Evolutionary conservation across 1,140 invertebrate genomes (phyloP).

Genomic region (Spodoptera litura): DNA sequence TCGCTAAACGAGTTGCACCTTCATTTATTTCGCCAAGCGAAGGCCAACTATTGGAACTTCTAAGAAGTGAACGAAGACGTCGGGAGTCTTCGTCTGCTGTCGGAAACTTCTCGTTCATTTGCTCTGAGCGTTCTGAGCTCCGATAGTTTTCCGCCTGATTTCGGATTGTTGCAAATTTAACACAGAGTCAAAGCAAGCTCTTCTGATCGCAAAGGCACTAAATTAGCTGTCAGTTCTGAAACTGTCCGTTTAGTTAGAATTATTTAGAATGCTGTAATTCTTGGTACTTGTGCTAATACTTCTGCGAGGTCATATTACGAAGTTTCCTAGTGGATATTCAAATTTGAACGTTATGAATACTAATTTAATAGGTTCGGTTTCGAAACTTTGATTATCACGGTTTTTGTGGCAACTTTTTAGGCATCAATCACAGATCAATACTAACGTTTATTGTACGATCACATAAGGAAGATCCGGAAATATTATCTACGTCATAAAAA

Average conservation of each 20-base stretch:
- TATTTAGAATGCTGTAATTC: constrained; percentile 52
- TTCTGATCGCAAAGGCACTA: constrained; percentile 68
- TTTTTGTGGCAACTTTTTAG: too few species aligned
- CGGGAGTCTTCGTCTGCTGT: constrained; percentile 55
- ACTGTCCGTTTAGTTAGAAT: constrained; percentile 58
- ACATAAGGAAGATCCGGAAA: too few species aligned
- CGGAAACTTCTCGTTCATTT: constrained; percentile 72
- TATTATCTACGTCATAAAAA: too few species aligned
- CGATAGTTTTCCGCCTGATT: constrained; percentile 74
- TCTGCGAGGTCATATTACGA: constrained; percentile 21
- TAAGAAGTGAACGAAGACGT: constrained; percentile 53
- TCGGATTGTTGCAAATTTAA: constrained; percentile 74
- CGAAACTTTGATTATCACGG: too few species aligned
- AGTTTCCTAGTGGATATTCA: constrained; percentile 2
- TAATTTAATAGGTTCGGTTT: background rate
- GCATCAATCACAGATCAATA: too few species aligned
- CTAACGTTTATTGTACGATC: too few species aligned
- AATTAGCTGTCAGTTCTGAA: constrained; percentile 67
- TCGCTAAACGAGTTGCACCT: constrained; percentile 31
- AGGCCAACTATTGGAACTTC: constrained; percentile 46
- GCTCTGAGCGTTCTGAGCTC: constrained; percentile 61
- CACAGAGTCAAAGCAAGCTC: constrained; percentile 63
- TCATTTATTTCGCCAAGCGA: constrained; percentile 36
- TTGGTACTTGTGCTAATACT: constrained; percentile 21
- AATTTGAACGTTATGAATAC: background rate